A percentile compares a stretch with the other conserved stretches of the same genome.
Evolutionary conservation across 2,888 invertebrate species (phyloP).

Genomic region (Conistra vaccinii): DNA sequence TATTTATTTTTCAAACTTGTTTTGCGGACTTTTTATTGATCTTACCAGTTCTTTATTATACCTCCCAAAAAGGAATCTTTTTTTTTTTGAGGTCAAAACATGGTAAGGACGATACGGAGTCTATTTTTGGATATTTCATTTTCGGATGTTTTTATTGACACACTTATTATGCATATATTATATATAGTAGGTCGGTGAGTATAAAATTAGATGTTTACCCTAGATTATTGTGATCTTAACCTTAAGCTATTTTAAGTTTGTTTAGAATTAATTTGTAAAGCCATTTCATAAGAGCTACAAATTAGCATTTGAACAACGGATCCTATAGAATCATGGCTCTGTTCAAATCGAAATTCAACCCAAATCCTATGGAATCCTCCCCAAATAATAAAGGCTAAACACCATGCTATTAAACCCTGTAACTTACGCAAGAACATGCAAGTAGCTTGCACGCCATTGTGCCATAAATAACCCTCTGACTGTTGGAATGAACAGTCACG

Average conservation of each 20-base stretch:
- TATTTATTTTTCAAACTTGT: not conserved
- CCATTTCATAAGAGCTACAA: no score
- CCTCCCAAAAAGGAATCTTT: not conserved
- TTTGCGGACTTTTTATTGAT: not conserved
- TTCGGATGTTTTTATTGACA: not conserved
- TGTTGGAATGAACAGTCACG: no score
- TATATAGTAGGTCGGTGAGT: not conserved
- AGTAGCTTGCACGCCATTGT: no score
- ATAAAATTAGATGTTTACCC: not conserved
- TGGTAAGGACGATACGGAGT: not conserved
- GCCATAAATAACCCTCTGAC: no score
- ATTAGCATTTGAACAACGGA: no score
- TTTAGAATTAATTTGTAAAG: not conserved
- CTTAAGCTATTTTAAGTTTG: not conserved
- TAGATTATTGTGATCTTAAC: not conserved
- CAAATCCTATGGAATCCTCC: no score
- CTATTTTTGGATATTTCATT: constrained; percentile 1
- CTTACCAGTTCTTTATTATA: not conserved
- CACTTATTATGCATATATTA: not conserved
- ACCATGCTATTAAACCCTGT: no score
- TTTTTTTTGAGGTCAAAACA: constrained; percentile 1
- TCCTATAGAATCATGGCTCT: no score
- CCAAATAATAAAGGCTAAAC: no score
- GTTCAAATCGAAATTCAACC: no score
- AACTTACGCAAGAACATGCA: no score